A percentile compares a stretch with the other conserved stretches of the same genome.
Conservation (phyloP, 2,888 invertebrate species). For the Lumbricus terrestris region DNA sequence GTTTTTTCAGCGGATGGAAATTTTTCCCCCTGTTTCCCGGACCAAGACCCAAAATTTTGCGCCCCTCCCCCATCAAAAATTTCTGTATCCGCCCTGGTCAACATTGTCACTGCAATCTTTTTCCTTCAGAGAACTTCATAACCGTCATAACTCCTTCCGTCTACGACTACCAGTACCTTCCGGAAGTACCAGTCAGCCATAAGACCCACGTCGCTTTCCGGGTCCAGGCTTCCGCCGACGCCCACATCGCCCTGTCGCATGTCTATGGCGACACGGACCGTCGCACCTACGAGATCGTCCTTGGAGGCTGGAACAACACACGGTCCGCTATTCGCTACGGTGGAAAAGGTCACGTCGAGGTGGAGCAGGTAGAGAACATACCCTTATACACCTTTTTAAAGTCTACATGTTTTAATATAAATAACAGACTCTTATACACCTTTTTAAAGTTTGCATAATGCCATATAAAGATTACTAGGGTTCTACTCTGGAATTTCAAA, state of each 20-base stretch:
- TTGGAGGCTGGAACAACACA: conserved; percentile 51
- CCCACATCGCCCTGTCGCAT: conserved; percentile 52
- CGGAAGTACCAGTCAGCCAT: conserved; percentile 52
- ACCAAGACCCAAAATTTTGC: too few relatives aligned
- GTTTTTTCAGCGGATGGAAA: too few relatives aligned
- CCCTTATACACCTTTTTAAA: neutral
- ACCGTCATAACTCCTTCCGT: conserved; percentile 53
- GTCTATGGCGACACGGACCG: conserved; percentile 53
- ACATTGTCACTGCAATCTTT: too few relatives aligned
- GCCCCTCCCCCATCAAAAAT: too few relatives aligned
- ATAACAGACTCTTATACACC: neutral
- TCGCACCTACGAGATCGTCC: conserved; percentile 50
- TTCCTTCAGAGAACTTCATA: conserved; percentile 51
- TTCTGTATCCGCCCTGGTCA: too few relatives aligned
- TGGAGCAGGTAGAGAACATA: neutral
- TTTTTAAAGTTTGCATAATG: too few relatives aligned
- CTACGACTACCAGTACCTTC: conserved; percentile 53
- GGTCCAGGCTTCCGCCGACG: conserved; percentile 51
- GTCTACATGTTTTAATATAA: neutral
- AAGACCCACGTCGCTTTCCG: conserved; percentile 53
- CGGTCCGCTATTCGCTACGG: conserved; percentile 48
- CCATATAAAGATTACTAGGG: too few relatives aligned
- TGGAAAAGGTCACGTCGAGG: conserved; percentile 36
- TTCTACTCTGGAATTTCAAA: too few relatives aligned
- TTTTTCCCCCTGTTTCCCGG: too few relatives aligned